Evolutionary conservation across 2,113 vertebrate genomes (phyloP).

Genomic region (Cairina moschata): DNA sequence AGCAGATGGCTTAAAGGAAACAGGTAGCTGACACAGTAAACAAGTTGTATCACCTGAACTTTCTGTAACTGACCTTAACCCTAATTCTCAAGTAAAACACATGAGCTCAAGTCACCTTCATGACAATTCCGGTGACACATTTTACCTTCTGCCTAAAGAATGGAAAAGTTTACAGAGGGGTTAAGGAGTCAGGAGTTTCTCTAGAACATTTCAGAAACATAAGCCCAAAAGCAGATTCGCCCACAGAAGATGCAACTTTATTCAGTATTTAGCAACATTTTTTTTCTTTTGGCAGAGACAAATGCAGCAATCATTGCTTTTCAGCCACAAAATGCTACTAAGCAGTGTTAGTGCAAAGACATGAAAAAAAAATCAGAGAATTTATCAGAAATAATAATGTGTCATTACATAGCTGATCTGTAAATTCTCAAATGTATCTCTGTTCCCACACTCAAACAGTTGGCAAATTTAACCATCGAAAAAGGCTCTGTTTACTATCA

Average conservation of each 20-base stretch:
- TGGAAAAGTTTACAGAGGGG: neutral
- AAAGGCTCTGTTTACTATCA: neutral
- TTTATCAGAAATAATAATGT: neutral
- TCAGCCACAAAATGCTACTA: neutral
- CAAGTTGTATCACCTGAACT: neutral
- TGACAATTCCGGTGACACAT: neutral
- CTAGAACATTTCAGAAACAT: neutral
- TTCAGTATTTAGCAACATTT: neutral
- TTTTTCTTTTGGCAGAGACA: neutral
- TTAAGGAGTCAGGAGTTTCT: neutral
- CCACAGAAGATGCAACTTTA: neutral
- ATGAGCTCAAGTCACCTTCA: neutral
- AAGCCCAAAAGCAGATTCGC: neutral
- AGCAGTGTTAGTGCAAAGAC: neutral
- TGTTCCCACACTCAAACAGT: neutral
- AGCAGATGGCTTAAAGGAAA: neutral
- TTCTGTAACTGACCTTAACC: neutral
- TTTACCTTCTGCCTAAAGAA: neutral
- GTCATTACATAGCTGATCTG: neutral
- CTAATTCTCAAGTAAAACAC: neutral
- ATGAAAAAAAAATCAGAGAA: neutral
- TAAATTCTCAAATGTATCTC: neutral
- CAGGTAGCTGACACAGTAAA: neutral
- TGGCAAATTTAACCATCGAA: neutral
- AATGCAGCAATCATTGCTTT: neutral